Evolutionary conservation across 2,113 vertebrate species (phyloP), one percentile per base, ranked within the genome.

Genomic region (Herpailurus yagouaroundi): DNA sequence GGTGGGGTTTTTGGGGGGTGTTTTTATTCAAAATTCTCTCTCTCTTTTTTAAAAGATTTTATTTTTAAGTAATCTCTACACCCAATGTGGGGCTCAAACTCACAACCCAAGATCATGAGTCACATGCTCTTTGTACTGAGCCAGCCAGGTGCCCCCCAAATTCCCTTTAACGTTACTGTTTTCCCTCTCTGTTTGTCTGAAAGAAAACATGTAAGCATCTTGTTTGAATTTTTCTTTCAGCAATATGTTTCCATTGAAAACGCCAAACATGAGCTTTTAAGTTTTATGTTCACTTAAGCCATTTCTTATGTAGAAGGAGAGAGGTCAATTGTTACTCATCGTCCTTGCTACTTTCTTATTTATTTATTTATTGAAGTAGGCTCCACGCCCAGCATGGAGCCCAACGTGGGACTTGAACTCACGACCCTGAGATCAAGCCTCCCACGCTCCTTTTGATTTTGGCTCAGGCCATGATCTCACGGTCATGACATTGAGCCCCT

Each of bases 1-100:
- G 14, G 71, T 69, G 41, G 10, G 81, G 18, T 66, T 79, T 89
- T 83, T 38, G 27, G 18, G 27, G 18, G 45, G n/a, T 89, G 10
- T 52, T 92, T 95, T 94, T 86, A 77, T 77, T 92, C 14, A 82
- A 90, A n/a, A 64, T 74, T 88, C 19, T 84, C 64, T 57, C 64
- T 57, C 19, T 57, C 57, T 21, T 23, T 60, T 60, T 60, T 8
- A 60, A 25, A 60, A 23, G 57, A 60, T 60, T 60, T 60, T 60
- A 60, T 60, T 60, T 60, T 60, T 60, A 60, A 60, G 21, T 60
- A 60, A 60, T 60, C 57, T 60, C 57, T 60, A 23, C 18, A 23
- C 57, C 57, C 57, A 60, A 7, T 23, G 21, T 60, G 57, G 57
- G 57, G 57, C 50, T 50, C 45, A 45, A 14, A 50, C 50, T 50